Conservation (phyloP, 2,797 vertebrate species). For the Enteromius radiatus region DNA sequence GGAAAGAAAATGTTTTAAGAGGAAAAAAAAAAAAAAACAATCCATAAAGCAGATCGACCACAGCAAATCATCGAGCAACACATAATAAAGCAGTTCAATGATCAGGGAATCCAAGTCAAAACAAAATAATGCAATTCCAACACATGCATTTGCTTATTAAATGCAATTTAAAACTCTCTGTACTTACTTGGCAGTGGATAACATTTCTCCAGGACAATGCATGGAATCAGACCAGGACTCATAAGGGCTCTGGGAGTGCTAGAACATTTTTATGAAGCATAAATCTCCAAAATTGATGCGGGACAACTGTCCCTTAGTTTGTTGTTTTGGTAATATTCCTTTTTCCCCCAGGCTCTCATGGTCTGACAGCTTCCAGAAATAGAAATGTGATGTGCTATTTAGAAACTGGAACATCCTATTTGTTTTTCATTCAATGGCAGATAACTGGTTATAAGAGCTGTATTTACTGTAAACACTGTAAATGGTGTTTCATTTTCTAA, state of each 20-base stretch:
- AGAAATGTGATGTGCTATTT: background rate
- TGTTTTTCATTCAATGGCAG: background rate
- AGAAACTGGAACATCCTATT: background rate
- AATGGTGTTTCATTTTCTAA: background rate
- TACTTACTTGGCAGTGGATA: background rate
- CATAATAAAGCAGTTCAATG: background rate
- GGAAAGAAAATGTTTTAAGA: background rate
- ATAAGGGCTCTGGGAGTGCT: background rate
- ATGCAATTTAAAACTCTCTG: background rate
- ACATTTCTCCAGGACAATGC: background rate
- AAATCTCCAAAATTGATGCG: background rate
- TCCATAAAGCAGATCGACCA: background rate
- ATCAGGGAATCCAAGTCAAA: background rate
- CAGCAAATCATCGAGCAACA: background rate
- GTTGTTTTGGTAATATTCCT: background rate
- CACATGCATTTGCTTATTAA: background rate
- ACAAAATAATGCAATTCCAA: background rate
- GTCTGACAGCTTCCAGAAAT: background rate
- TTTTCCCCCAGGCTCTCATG: background rate
- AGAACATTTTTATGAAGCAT: background rate
- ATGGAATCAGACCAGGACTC: background rate
- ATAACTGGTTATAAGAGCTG: background rate
- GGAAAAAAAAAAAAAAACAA: background rate
- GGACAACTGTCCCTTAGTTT: background rate
- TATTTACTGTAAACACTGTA: constrained; percentile 4